A percentile compares a stretch with the other conserved stretches of the same genome.
These are phyloP conservation scores for Aphelenchoides besseyi DNA, from an alignment of 1,140 invertebrate genomes.

Conservation along the genomic window DNA sequence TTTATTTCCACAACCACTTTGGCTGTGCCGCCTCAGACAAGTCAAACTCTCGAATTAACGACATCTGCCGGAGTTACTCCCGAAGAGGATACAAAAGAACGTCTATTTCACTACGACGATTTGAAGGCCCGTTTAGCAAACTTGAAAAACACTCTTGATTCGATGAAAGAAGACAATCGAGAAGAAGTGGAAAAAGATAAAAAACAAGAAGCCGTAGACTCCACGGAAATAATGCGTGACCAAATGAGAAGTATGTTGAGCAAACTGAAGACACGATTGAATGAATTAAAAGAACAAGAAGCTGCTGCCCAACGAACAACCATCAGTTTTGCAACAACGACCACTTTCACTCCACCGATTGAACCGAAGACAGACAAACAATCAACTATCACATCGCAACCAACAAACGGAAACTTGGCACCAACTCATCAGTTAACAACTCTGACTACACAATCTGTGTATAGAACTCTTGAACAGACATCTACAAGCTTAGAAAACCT, in stretches of 20 bases:
- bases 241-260: neutral
- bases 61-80: neutral
- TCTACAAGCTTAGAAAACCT: neutral
- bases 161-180: neutral
- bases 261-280: neutral
- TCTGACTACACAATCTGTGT: no score
- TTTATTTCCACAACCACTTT: neutral
- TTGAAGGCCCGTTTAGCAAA: constrained; percentile 1
- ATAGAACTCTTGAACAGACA: no score
- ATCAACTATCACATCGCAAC: neutral
- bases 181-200: neutral
- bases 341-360: neutral
- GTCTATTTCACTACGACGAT: neutral
- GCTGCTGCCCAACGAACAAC: neutral
- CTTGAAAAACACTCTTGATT: neutral
- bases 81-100: neutral
- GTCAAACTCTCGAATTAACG: neutral
- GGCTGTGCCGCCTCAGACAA: neutral
- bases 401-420: neutral
- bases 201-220: neutral
- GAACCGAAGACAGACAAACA: neutral
- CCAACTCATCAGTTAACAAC: neutral
- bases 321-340: neutral
- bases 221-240: neutral
- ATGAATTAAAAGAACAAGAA: neutral